phyloP scores from a whole-genome alignment of 1,140 invertebrate genomes.

The Calosoma granatense region DNA sequence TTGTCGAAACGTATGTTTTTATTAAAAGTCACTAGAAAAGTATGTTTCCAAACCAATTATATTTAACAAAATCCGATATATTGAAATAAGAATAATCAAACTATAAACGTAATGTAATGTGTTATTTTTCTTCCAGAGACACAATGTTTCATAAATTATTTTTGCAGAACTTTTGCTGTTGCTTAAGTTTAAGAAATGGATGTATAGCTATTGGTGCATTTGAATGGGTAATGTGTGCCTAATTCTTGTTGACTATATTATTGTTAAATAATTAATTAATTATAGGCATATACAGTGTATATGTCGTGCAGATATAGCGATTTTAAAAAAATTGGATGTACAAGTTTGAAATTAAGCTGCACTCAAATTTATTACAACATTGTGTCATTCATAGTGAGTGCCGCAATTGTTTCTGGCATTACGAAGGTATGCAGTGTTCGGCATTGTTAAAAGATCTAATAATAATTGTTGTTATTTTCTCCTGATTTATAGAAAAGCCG shows the following conservation, averaged over 20 bases:
- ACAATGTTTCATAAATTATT: not conserved
- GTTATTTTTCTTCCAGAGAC: not conserved
- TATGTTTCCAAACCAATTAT: no score
- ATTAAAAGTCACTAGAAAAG: not conserved
- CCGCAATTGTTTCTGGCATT: not conserved
- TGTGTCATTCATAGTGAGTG: not conserved
- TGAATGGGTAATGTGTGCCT: not conserved
- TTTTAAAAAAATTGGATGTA: not conserved
- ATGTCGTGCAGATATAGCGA: not conserved
- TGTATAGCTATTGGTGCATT: not conserved
- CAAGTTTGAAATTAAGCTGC: not conserved
- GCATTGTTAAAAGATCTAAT: not conserved
- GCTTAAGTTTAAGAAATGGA: not conserved
- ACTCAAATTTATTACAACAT: conserved; percentile 2
- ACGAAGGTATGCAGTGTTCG: not conserved
- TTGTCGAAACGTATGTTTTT: not conserved
- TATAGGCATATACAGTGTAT: not conserved
- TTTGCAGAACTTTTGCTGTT: not conserved
- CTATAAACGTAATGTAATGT: not conserved
- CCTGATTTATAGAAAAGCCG: not conserved
- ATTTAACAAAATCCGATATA: no score
- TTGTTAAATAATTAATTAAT: not conserved
- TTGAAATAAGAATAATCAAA: not conserved
- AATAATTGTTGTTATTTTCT: not conserved
- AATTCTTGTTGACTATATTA: not conserved